Conservation (phyloP, 2,888 invertebrate genomes). For the Caenorhabditis sulstoni region DNA sequence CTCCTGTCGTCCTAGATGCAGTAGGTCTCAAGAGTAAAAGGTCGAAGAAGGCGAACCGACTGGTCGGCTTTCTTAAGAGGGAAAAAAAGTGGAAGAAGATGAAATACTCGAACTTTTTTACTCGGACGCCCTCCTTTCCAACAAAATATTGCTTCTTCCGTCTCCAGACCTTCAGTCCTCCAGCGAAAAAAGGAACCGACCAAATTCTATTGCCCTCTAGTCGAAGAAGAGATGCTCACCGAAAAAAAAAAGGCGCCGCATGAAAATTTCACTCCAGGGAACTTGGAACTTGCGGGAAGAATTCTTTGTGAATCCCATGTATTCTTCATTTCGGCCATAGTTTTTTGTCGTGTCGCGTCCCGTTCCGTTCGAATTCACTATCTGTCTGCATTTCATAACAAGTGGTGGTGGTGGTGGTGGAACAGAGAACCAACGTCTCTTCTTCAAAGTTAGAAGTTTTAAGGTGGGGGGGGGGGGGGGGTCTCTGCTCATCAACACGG, state of each 20-base stretch:
- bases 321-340: constrained; percentile 12
- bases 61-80: too few relatives aligned
- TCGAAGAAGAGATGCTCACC: not conserved
- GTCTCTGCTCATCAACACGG: constrained; percentile 45
- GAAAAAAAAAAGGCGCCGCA: constrained; percentile 21
- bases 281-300: too few relatives aligned
- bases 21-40: too few relatives aligned
- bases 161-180: too few relatives aligned
- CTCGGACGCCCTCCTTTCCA: not conserved
- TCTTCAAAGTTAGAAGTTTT: constrained; percentile 5
- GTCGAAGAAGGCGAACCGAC: too few relatives aligned
- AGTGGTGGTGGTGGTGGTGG: too few relatives aligned
- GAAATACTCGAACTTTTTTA: constrained; percentile 38
- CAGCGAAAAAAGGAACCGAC: constrained; percentile 3
- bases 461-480: constrained; percentile 11
- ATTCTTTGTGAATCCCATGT: constrained; percentile 31
- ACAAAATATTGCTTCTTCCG: constrained; percentile 13
- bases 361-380: too few relatives aligned
- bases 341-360: not conserved
- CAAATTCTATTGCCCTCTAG: constrained; percentile 43
- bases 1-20: too few relatives aligned
- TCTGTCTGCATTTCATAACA: constrained; percentile 29
- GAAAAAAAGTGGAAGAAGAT: constrained; percentile 31
- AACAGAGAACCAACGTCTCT: too few relatives aligned
- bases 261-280: constrained; percentile 52